Evolutionary conservation across 1,140 invertebrate species (phyloP).

Genomic region (Drosophila rhopaloa): DNA sequence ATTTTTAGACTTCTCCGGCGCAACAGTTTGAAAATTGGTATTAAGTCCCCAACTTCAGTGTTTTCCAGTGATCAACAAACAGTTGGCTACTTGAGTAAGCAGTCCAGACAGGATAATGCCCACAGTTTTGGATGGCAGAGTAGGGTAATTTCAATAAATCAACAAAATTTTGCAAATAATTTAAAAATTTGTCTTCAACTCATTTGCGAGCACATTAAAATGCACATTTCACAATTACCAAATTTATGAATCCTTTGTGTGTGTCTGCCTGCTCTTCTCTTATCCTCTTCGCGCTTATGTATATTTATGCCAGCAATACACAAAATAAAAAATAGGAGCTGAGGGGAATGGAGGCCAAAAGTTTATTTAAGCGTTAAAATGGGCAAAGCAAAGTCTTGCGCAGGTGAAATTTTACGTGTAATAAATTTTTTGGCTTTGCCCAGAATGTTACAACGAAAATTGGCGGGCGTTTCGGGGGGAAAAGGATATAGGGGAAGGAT

Average conservation of each 20-base stretch:
- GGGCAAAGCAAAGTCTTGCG: slow-evolving; percentile 31
- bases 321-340: slow-evolving; percentile 6
- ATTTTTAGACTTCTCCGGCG: slow-evolving; percentile 15
- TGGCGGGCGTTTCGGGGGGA: neutral
- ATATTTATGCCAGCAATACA: slow-evolving; percentile 47
- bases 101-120: slow-evolving; percentile 14
- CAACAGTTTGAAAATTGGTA: slow-evolving; percentile 72
- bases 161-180: slow-evolving; percentile 47
- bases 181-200: slow-evolving; percentile 56
- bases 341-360: slow-evolving; percentile 35
- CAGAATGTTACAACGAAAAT: slow-evolving; percentile 27
- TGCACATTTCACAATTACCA: slow-evolving; percentile 63
- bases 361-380: slow-evolving; percentile 69
- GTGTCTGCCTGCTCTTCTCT: slow-evolving; percentile 3
- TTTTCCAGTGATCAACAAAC: slow-evolving; percentile 61
- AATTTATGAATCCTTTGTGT: slow-evolving; percentile 72
- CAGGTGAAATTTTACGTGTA: slow-evolving; percentile 71
- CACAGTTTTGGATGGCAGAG: neutral
- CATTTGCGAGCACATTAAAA: slow-evolving; percentile 60
- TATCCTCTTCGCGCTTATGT: slow-evolving; percentile 33
- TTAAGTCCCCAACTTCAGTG: slow-evolving; percentile 33
- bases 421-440: slow-evolving; percentile 71
- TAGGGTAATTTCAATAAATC: slow-evolving; percentile 60
- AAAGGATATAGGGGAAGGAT: slow-evolving; percentile 4
- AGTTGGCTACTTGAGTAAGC: slow-evolving; percentile 1